A percentile compares a stretch with the other conserved stretches of the same genome.
Conservation (phyloP, 2,888 invertebrate genomes). For the Drosophila fungiperda region DNA sequence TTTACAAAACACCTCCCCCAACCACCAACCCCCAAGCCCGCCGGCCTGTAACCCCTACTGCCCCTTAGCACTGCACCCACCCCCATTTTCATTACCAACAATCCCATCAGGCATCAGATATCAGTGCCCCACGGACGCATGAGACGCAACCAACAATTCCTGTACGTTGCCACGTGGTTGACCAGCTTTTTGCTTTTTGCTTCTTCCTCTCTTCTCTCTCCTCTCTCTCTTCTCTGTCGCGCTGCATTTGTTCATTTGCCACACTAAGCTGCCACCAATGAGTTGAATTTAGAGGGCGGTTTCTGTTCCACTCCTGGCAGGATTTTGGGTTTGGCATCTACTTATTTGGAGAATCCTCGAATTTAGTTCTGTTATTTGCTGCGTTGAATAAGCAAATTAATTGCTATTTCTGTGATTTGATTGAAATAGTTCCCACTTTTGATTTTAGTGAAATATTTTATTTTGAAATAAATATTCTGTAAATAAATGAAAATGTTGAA, state of each 20-base stretch:
- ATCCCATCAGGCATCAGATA: constrained; percentile 21
- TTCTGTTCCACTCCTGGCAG: neutral
- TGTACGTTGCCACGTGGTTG: constrained; percentile 61
- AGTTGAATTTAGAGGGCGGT: constrained; percentile 32
- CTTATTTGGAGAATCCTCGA: constrained; percentile 4
- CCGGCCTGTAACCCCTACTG: neutral
- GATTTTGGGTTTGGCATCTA: neutral
- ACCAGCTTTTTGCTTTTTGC: constrained; percentile 14
- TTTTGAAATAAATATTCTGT: neutral
- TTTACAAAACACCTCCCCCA: constrained; percentile 18
- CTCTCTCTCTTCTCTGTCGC: no score
- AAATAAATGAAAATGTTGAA: neutral
- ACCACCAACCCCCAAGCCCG: neutral
- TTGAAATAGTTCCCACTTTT: neutral
- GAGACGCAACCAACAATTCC: constrained; percentile 38
- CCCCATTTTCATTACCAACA: constrained; percentile 13
- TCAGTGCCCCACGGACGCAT: constrained; percentile 7
- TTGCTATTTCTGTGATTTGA: constrained; percentile 4
- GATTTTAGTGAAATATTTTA: neutral
- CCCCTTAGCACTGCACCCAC: neutral
- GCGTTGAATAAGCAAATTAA: constrained; percentile 28
- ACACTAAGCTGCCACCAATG: constrained; percentile 60
- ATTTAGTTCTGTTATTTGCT: constrained; percentile 23
- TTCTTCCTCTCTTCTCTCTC: neutral
- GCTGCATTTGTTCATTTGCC: constrained; percentile 39